A percentile compares a stretch with the other conserved stretches of the same genome.
These are phyloP conservation scores for Hyposoter dolosus DNA, from an alignment of 2,888 invertebrate species.

Conservation along the genomic window DNA sequence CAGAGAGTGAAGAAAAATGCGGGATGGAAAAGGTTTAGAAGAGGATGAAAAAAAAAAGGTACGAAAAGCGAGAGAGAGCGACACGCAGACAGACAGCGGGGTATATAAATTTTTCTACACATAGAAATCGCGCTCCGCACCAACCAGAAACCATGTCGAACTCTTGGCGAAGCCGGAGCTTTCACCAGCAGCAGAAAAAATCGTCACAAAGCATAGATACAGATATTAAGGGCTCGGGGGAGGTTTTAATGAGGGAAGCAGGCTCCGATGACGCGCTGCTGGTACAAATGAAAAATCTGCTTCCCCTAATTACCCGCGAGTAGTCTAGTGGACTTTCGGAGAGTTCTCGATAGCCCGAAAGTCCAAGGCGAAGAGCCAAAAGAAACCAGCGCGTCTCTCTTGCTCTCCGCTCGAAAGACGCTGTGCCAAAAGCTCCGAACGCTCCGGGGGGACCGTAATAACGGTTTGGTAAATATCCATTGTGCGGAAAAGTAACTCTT, in stretches of 20 bases:
- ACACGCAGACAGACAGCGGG: neutral
- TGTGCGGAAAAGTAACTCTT: slow-evolving; percentile 41
- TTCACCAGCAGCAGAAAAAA: slow-evolving; percentile 18
- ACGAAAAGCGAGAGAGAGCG: slow-evolving; percentile 24
- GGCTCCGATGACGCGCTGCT: slow-evolving; percentile 72
- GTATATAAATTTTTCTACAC: neutral
- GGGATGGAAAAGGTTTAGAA: slow-evolving; percentile 45
- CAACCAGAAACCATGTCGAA: slow-evolving; percentile 76
- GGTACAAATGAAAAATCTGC: slow-evolving; percentile 77
- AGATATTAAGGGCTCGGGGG: slow-evolving; percentile 45
- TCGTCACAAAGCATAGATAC: slow-evolving; percentile 45
- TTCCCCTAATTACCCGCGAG: slow-evolving; percentile 77
- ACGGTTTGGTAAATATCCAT: slow-evolving; percentile 32
- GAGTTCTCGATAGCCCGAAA: slow-evolving; percentile 48
- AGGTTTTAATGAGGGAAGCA: slow-evolving; percentile 75
- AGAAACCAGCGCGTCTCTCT: neutral
- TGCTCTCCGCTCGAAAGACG: neutral
- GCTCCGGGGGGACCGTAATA: slow-evolving; percentile 5
- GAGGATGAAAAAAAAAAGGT: slow-evolving; percentile 36
- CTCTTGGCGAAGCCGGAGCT: slow-evolving; percentile 61
- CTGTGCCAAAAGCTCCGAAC: slow-evolving; percentile 40
- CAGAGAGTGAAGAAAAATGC: slow-evolving; percentile 67
- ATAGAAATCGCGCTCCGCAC: slow-evolving; percentile 70
- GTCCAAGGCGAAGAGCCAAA: slow-evolving; percentile 61
- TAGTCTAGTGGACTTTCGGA: slow-evolving; percentile 48